A percentile compares a stretch with the other conserved stretches of the same genome.
These are phyloP conservation scores for Pseudochromis fuscus DNA, from an alignment of 2,797 vertebrate genomes.

Conservation along the genomic window DNA sequence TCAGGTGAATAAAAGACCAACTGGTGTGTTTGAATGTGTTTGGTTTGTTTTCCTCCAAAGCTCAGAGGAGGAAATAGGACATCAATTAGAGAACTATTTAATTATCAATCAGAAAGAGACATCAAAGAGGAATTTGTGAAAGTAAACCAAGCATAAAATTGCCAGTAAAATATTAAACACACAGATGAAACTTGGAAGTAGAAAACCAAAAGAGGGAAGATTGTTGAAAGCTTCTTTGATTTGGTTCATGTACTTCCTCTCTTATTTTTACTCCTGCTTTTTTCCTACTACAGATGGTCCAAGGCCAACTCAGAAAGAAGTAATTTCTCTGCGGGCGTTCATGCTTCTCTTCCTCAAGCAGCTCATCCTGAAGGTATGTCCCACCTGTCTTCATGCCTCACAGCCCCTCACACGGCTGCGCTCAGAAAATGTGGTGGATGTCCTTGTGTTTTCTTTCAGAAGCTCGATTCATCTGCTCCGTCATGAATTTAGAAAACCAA, in stretches of 20 bases:
- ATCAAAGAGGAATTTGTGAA: neutral
- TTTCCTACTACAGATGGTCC: constrained; percentile 88
- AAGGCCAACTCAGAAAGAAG: constrained; percentile 93
- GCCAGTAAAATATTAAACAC: constrained; percentile 5
- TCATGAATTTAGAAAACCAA: constrained; percentile 37
- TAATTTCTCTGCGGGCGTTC: constrained; percentile 92
- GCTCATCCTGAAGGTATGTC: constrained; percentile 94
- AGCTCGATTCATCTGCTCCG: constrained; percentile 22
- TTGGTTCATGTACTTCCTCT: neutral
- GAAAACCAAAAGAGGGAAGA: constrained; percentile 4
- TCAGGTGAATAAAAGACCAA: neutral
- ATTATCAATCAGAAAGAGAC: constrained; percentile 7
- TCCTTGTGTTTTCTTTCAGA: constrained; percentile 27
- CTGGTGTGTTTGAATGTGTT: constrained; percentile 11
- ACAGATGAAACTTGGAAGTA: neutral
- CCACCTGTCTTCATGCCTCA: constrained; percentile 61
- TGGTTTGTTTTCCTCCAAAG: constrained; percentile 11
- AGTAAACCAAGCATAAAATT: constrained; percentile 16
- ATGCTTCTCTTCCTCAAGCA: constrained; percentile 97
- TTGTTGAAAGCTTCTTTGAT: too few relatives aligned
- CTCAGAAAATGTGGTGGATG: constrained; percentile 40
- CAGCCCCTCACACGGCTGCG: constrained; percentile 23
- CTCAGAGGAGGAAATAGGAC: constrained; percentile 4
- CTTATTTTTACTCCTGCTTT: constrained; percentile 29
- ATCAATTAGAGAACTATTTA: constrained; percentile 19